A percentile compares a stretch with the other conserved stretches of the same genome.
Evolutionary conservation across 2,113 vertebrate genomes (phyloP).

Genomic region (Gallinago media): DNA sequence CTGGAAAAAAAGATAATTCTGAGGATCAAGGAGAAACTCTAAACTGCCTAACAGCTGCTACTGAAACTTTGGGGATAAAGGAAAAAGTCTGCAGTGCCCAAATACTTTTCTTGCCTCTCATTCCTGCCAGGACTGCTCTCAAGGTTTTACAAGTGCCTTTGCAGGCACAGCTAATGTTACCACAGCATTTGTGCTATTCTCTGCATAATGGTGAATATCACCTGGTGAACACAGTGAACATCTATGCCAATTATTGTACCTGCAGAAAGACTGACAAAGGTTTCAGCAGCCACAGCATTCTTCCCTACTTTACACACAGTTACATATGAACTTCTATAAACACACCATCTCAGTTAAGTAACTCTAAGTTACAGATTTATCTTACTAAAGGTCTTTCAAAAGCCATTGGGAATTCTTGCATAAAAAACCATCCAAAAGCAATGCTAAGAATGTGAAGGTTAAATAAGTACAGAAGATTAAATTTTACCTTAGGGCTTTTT

Average conservation of each 20-base stretch:
- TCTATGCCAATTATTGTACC: background rate
- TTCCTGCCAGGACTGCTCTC: background rate
- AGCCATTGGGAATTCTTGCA: background rate
- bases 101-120: background rate
- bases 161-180: background rate
- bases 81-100: background rate
- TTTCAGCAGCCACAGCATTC: background rate
- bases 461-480: background rate
- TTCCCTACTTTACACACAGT: background rate
- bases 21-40: background rate
- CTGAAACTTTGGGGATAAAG: background rate
- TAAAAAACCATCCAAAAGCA: background rate
- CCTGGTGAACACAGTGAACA: background rate
- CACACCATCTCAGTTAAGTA: background rate
- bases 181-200: background rate
- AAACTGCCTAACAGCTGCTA: background rate
- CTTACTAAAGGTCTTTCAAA: background rate
- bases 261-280: background rate
- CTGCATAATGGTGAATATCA: background rate
- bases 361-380: background rate
- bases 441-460: conserved; percentile 2
- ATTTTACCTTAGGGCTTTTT: background rate
- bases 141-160: background rate
- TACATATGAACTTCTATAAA: background rate
- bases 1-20: background rate